Evolutionary conservation across 1,140 invertebrate genomes (phyloP).

Genomic region (Tetranychus cinnabarinus): DNA sequence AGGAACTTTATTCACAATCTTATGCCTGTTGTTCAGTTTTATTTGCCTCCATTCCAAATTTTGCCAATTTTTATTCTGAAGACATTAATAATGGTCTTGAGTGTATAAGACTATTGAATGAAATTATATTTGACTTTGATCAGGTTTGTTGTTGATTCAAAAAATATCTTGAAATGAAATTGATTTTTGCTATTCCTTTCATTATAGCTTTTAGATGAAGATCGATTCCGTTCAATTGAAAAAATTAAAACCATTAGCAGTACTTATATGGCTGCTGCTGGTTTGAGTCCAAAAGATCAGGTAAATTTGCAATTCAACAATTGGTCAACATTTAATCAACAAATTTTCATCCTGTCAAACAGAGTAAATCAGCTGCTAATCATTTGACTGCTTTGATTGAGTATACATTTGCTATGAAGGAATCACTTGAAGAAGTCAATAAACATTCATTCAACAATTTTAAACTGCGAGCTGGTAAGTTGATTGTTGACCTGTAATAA

Average conservation of each 20-base stretch:
- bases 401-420: conserved; percentile 74
- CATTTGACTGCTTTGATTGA: conserved; percentile 68
- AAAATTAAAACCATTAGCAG: conserved; percentile 94
- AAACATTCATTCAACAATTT: conserved; percentile 95
- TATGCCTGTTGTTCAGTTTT: conserved; percentile 80
- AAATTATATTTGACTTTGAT: conserved; percentile 63
- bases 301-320: conserved; percentile 1
- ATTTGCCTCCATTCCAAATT: conserved; percentile 95
- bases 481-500: background rate
- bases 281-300: conserved; percentile 49
- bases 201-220: conserved; percentile 59
- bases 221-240: conserved; percentile 70
- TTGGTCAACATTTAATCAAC: too few species aligned
- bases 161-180: background rate
- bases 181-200: conserved; percentile 4
- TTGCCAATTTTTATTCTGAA: conserved; percentile 94
- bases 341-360: too few species aligned
- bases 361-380: conserved; percentile 17
- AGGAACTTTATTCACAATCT: conserved; percentile 86
- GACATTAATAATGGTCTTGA: conserved; percentile 89
- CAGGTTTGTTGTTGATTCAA: conserved; percentile 18
- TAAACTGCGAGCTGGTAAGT: conserved; percentile 57
- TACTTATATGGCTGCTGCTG: conserved; percentile 95
- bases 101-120: conserved; percentile 87
- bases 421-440: conserved; percentile 72